Conservation (phyloP, 1,140 invertebrate species). For the Choristoneura fumiferana region DNA sequence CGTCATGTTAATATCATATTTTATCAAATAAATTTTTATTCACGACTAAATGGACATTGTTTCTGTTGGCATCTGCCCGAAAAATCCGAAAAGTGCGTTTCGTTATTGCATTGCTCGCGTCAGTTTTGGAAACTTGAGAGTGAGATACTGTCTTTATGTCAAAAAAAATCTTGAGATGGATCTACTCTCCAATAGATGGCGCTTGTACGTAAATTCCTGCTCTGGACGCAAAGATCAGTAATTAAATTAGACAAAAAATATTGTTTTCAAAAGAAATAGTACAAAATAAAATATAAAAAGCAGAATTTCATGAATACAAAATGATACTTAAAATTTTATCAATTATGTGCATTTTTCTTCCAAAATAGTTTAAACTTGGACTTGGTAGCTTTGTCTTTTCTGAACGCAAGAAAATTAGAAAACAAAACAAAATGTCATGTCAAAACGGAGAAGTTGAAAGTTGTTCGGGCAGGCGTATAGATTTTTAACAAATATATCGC, state of each 20-base stretch:
- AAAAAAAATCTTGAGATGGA: not conserved
- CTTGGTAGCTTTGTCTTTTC: no score
- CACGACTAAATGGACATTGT: not conserved
- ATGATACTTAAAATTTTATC: no score
- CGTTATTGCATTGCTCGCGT: not conserved
- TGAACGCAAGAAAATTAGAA: slow-evolving; percentile 23
- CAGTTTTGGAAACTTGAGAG: not conserved
- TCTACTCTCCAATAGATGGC: slow-evolving; percentile 11
- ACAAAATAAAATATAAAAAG: no score
- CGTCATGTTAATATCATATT: not conserved
- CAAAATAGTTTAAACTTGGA: no score
- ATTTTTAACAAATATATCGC: not conserved
- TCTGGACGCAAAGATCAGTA: no score
- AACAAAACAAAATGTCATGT: slow-evolving; percentile 28
- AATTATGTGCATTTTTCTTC: no score
- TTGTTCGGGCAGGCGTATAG: not conserved
- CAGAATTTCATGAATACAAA: no score
- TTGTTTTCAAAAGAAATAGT: no score
- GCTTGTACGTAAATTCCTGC: no score
- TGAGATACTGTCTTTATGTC: not conserved
- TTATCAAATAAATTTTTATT: not conserved
- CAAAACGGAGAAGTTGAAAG: not conserved
- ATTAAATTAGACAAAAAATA: no score
- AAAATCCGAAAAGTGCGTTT: not conserved
- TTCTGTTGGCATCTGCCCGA: not conserved